Base-by-base conservation (phyloP, 2,888 invertebrate species). In the Stictocephala bisonia region DNA sequence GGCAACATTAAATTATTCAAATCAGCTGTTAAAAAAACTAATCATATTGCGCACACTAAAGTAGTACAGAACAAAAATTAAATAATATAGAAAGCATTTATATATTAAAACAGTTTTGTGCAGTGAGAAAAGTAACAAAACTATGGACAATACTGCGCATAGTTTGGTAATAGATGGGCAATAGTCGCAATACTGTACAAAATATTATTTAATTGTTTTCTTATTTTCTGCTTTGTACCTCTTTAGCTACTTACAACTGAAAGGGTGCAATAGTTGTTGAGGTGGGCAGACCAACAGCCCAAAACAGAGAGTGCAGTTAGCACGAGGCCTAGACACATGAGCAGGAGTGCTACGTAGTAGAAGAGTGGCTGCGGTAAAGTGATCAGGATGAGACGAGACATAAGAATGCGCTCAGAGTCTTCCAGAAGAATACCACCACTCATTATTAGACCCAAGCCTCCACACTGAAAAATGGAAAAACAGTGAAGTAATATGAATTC, bases 221-320 rank as follows among this genome's bases (percentile, higher is more conserved):
- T n/a, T n/a, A n/a, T n/a, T n/a, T n/a, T n/a, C n/a, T n/a, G n/a
- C n/a, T n/a, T n/a, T n/a, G n/a, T n/a, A n/a, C n/a, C n/a, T n/a
- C n/a, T n/a, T n/a, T 31, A 7, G 6, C 13, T 29, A 84, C 89
- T 88, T 86, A 91, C 92, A 75, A 90, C 83, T 69, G 89, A 89
- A n/a, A 93, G 85, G 76, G 92, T 88, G 78, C 89, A 89, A 80
- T 91, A 92, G 79, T 90, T 92, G 77, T 91, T 90, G 6, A 75
- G 73, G 79, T 92, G 93, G 0, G 91, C 90, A 0, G 93, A 93
- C 93, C 93, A 94, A 83, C 92, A 94, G 58, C 94, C 94, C 20
- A 93, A 84, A 53, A 93, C 88, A 2, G 92, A 90, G 0, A 90
- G 88, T 4, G 90, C 85, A 69, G 91, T 89, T 66, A 92, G 87